Percentiles rank a stretch among this genome's conserved stretches.
Conservation (phyloP, 2,797 vertebrate species). For the Bryconaethiops microstoma region DNA sequence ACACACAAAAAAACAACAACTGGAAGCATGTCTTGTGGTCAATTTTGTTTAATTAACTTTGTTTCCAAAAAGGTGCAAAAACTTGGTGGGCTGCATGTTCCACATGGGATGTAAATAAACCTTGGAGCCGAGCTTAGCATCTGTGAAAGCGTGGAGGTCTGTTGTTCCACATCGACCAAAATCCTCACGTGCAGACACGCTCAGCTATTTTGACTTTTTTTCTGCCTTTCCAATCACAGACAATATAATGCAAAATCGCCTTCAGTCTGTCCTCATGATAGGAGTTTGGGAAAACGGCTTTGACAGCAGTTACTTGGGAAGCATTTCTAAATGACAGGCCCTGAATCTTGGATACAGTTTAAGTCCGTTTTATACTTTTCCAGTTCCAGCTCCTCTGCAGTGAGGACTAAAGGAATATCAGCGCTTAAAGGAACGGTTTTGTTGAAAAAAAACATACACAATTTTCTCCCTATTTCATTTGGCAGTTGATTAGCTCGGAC, state of each 20-base stretch:
- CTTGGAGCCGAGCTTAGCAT: conserved; percentile 31
- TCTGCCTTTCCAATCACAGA: conserved; percentile 15
- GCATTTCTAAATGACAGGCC: no score
- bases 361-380: not conserved
- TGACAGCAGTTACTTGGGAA: not conserved
- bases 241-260: not conserved
- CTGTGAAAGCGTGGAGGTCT: conserved; percentile 40
- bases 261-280: not conserved
- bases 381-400: conserved; percentile 9
- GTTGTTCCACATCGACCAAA: not conserved
- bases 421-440: not conserved
- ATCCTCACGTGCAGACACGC: not conserved
- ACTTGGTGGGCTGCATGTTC: conserved; percentile 38
- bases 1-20: conserved; percentile 23
- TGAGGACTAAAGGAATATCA: not conserved
- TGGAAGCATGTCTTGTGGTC: conserved; percentile 40
- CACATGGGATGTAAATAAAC: conserved; percentile 50
- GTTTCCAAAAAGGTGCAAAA: conserved; percentile 52
- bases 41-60: conserved; percentile 56
- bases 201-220: conserved; percentile 10
- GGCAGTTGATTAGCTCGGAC: not conserved
- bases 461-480: not conserved
- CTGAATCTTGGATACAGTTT: no score
- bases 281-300: not conserved
- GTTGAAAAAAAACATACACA: not conserved